These are phyloP conservation scores for Ptiloglossa arizonensis DNA, from an alignment of 1,140 invertebrate genomes.

Conservation along the genomic window DNA sequence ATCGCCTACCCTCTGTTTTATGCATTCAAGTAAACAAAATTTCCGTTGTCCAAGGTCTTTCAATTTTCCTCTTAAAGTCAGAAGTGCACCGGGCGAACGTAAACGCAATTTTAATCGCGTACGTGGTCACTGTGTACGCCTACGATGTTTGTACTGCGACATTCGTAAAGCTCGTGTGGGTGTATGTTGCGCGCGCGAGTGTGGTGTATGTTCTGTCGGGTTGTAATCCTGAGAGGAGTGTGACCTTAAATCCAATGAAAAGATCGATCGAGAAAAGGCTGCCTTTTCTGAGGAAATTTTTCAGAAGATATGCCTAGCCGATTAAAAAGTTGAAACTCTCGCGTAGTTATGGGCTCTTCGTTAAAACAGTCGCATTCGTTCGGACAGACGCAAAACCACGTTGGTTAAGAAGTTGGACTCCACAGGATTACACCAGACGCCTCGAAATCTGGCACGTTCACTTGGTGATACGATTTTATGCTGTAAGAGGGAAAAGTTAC, in stretches of 20 bases:
- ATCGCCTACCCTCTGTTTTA: neutral
- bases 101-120: slow-evolving; percentile 23
- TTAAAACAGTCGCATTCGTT: no score
- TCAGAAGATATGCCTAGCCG: no score
- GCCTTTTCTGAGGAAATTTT: no score
- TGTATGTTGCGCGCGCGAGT: neutral
- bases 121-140: slow-evolving; percentile 4
- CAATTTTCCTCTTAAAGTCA: slow-evolving; percentile 14
- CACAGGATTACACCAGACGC: neutral
- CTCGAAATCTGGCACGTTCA: slow-evolving; percentile 12
- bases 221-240: slow-evolving; percentile 14
- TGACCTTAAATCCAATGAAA: neutral
- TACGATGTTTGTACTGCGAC: slow-evolving; percentile 19
- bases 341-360: no score
- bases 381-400: no score
- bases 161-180: slow-evolving; percentile 26
- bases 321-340: no score
- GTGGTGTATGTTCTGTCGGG: neutral
- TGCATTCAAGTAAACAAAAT: neutral
- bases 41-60: slow-evolving; percentile 17
- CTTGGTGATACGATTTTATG: no score
- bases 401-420: no score
- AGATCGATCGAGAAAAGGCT: no score
- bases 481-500: no score
- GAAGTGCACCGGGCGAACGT: slow-evolving; percentile 13